Evolutionary conservation across 2,888 invertebrate genomes (phyloP).

Genomic region (Imbricaverruca yamaguchii): DNA sequence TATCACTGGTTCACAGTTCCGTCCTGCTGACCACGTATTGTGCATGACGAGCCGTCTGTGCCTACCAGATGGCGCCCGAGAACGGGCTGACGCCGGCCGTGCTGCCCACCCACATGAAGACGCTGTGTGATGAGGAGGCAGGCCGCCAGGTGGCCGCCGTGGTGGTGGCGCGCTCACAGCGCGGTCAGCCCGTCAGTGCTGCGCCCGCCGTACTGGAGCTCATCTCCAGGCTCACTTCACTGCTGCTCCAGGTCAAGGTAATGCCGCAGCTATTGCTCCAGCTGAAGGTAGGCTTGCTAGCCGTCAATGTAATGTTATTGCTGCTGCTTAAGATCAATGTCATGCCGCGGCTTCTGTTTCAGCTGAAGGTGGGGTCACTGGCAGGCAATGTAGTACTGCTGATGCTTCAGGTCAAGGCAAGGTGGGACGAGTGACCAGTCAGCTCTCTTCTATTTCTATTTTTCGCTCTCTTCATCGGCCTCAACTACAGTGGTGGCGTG

Average conservation of each 20-base stretch:
- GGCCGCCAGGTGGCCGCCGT: conserved; percentile 61
- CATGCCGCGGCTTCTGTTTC: background rate
- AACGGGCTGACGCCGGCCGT: conserved; percentile 75
- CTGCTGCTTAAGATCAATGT: background rate
- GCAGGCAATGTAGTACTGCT: background rate
- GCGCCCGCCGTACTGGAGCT: conserved; percentile 55
- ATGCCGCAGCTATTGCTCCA: conserved; percentile 32
- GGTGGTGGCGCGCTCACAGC: conserved; percentile 52
- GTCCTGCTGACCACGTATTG: too few species aligned
- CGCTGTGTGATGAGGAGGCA: conserved; percentile 79
- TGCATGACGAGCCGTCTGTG: too few species aligned
- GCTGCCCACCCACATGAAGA: conserved; percentile 77
- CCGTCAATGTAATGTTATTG: background rate
- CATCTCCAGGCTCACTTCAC: conserved; percentile 77
- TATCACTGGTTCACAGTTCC: too few species aligned
- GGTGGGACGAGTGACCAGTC: too few species aligned
- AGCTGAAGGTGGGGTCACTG: background rate
- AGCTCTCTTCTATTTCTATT: too few species aligned
- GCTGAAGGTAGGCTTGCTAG: background rate
- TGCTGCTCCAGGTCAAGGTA: conserved; percentile 79
- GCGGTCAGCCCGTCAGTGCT: conserved; percentile 37
- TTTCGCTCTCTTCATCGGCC: too few species aligned
- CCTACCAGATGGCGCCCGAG: conserved; percentile 63
- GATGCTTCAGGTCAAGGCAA: background rate
- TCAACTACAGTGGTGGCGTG: too few species aligned